These are phyloP conservation scores for Meteorus sp. DNA, from an alignment of 1,140 invertebrate genomes.

Conservation along the genomic window DNA sequence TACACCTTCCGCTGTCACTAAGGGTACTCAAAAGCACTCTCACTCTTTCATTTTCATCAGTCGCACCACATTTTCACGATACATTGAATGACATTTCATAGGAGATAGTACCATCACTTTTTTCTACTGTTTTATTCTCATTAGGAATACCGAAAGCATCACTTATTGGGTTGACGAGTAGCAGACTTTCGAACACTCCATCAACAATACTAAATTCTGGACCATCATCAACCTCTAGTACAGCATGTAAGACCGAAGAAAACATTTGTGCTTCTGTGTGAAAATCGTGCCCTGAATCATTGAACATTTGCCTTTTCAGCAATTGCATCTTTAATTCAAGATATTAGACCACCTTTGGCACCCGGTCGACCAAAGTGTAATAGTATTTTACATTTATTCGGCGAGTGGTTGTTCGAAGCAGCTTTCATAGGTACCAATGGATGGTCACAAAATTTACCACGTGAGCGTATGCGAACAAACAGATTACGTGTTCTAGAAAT, in stretches of 20 bases:
- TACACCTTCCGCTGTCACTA: slow-evolving; percentile 67
- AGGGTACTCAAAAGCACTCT: slow-evolving; percentile 53
- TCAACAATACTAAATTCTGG: slow-evolving; percentile 71
- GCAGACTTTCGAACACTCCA: slow-evolving; percentile 66
- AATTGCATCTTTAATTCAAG: slow-evolving; percentile 60
- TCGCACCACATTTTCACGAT: slow-evolving; percentile 3
- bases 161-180: slow-evolving; percentile 74
- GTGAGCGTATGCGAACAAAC: no score
- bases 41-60: slow-evolving; percentile 19
- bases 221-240: slow-evolving; percentile 68
- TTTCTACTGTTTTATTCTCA: slow-evolving; percentile 21
- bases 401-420: slow-evolving; percentile 96
- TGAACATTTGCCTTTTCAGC: slow-evolving; percentile 40
- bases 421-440: slow-evolving; percentile 81
- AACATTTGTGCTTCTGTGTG: not conserved
- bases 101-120: not conserved
- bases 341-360: slow-evolving; percentile 68
- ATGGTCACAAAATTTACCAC: slow-evolving; percentile 62
- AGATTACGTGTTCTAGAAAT: no score
- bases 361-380: slow-evolving; percentile 83
- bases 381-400: slow-evolving; percentile 93
- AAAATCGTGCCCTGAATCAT: not conserved
- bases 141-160: slow-evolving; percentile 79
- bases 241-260: slow-evolving; percentile 61
- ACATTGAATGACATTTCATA: not conserved